A percentile compares a stretch with the other conserved stretches of the same genome.
Evolutionary conservation across 2,888 invertebrate species (phyloP).

Genomic region (Ophonus ardosiacus): DNA sequence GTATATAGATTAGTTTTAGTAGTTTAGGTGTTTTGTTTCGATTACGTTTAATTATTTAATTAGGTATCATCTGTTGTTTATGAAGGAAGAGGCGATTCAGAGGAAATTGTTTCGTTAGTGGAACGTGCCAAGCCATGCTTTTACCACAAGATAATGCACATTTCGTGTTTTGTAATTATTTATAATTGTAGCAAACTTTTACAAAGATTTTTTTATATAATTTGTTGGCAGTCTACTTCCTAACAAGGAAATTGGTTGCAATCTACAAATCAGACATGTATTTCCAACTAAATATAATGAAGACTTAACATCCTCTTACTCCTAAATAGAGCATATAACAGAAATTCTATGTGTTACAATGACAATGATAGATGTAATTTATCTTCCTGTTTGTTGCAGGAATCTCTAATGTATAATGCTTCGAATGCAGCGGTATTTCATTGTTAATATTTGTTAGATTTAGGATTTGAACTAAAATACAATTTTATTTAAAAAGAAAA

Average conservation of each 20-base stretch:
- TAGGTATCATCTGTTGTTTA: conserved; percentile 28
- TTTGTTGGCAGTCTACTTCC: conserved; percentile 27
- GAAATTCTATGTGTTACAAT: no score
- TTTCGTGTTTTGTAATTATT: conserved; percentile 45
- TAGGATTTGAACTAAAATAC: no score
- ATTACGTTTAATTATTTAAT: conserved; percentile 46
- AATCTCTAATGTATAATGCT: no score
- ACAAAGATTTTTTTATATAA: conserved; percentile 6
- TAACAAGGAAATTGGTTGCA: conserved; percentile 22
- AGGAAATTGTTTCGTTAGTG: conserved; percentile 33
- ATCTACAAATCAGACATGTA: not conserved
- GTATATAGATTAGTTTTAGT: conserved; percentile 13
- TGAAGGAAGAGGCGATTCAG: conserved; percentile 5
- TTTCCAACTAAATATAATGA: not conserved
- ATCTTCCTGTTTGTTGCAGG: no score
- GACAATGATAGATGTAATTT: no score
- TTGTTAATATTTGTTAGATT: no score
- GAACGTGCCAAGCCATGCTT: conserved; percentile 37
- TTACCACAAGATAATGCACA: conserved; percentile 21
- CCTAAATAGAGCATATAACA: no score
- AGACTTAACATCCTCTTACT: no score
- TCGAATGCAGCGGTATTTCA: no score
- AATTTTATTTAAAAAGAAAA: no score
- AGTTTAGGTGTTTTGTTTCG: conserved; percentile 31
- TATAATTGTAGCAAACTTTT: conserved; percentile 37